Base-by-base conservation (phyloP, 2,797 vertebrate genomes). In the Menidia menidia region DNA sequence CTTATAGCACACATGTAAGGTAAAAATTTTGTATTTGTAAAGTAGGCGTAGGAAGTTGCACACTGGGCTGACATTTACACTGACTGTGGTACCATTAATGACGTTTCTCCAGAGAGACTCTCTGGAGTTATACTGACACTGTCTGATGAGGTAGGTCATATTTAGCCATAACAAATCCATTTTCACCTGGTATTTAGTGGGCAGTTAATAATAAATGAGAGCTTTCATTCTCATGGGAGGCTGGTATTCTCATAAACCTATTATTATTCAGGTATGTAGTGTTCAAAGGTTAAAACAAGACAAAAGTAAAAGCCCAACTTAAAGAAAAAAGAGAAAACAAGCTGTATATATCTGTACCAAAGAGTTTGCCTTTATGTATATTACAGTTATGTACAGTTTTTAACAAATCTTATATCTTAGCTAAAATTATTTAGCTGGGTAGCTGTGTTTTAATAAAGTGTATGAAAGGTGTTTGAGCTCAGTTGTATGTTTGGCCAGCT, bases 341-440 rank as follows among this genome's bases (percentile, higher is more conserved):
- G 88, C 77, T 94, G 91, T 95, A 92, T 92, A 93, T 94, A 94
- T 93, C 86, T 94, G 92, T 94, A 94, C 94, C 94, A 94, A 95
- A 94, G 94, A 94, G 89, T 94, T 94, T 93, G 93, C 93, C 92
- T 94, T 93, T 93, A 92, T 94, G 92, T 94, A 94, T 94, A 94
- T 94, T 92, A 93, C 91, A 93, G 92, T 93, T 92, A 88, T 95
- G 94, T 94, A 94, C 94, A 94, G 94, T 94, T 95, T 95, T 93
- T 94, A 94, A 93, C 88, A 93, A 91, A 93, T 92, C 87, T 87
- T 93, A 92, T 94, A 93, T 93, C 92, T 91, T 92, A 91, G 91
- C 90, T 94, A 93, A 94, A 82, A 66, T 66, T 77, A 92, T 93
- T 93, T 93, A 93, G 93, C 90, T 91, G 87, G 91, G 84, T 94